These are phyloP conservation scores for Tachypleus tridentatus DNA, from an alignment of 1,140 invertebrate genomes.

Conservation along the genomic window DNA sequence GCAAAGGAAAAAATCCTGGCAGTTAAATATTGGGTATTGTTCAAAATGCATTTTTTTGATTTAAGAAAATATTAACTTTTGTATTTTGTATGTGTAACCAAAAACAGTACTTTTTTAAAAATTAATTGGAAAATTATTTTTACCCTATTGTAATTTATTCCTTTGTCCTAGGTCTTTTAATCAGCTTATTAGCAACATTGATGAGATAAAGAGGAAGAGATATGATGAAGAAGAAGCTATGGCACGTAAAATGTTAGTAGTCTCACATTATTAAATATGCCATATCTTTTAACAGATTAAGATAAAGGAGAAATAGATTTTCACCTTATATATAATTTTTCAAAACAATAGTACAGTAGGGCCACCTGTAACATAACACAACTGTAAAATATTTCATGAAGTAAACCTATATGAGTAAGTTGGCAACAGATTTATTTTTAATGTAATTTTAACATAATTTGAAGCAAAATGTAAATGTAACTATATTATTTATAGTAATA, in stretches of 20 bases:
- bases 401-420: background rate
- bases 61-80: too few relatives aligned
- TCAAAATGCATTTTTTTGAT: background rate
- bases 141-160: slow-evolving; percentile 22
- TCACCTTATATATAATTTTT: slow-evolving; percentile 16
- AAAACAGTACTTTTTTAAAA: too few relatives aligned
- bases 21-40: slow-evolving; percentile 3
- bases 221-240: slow-evolving; percentile 50
- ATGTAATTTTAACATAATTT: too few relatives aligned
- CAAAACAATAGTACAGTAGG: slow-evolving; percentile 5
- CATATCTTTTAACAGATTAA: background rate
- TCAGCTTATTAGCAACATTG: slow-evolving; percentile 67
- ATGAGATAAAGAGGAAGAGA: slow-evolving; percentile 81
- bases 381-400: slow-evolving; percentile 27
- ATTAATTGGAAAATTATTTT: background rate
- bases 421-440: too few relatives aligned
- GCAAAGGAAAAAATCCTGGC: too few relatives aligned
- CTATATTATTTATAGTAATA: too few relatives aligned
- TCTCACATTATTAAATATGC: background rate
- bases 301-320: background rate
- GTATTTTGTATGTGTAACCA: too few relatives aligned
- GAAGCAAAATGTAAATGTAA: too few relatives aligned
- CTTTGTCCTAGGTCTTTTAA: slow-evolving; percentile 58
- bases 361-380: background rate
- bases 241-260: too few relatives aligned